Conservation (phyloP, 2,113 vertebrate species). For the Mormyrus lacerda region DNA sequence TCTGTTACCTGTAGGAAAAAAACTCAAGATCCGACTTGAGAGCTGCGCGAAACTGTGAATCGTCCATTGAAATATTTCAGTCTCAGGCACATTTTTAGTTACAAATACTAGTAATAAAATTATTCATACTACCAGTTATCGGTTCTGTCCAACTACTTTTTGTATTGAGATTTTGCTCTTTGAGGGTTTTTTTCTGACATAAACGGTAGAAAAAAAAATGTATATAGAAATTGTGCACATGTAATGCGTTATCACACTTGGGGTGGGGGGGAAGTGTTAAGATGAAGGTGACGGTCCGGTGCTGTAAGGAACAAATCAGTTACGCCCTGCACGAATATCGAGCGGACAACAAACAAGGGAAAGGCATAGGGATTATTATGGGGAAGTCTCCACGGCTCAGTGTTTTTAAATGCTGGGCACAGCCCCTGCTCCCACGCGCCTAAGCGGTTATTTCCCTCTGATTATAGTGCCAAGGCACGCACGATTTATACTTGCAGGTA, state of each 20-base stretch:
- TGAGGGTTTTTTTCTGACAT: not conserved
- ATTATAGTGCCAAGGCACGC: not conserved
- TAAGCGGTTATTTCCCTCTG: not conserved
- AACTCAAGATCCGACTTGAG: not conserved
- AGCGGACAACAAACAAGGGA: not conserved
- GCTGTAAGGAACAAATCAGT: not conserved
- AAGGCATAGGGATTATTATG: not conserved
- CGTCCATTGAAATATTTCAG: conserved; percentile 5
- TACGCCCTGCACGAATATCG: not conserved
- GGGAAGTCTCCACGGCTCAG: not conserved
- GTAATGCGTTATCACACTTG: not conserved
- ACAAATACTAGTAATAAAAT: not conserved
- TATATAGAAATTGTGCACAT: not conserved
- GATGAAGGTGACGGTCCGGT: not conserved
- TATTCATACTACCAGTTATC: not conserved
- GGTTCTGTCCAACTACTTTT: not conserved
- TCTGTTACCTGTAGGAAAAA: conserved; percentile 13
- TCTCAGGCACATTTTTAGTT: conserved; percentile 7
- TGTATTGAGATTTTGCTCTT: not conserved
- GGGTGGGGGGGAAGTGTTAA: not conserved
- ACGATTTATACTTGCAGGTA: not conserved
- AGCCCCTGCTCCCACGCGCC: not conserved
- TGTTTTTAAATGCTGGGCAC: not conserved
- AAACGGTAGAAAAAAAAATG: not conserved
- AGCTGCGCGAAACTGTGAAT: not conserved